phyloP scores from a whole-genome alignment of 2,113 vertebrate species.

The Tupaia chinensis region DNA sequence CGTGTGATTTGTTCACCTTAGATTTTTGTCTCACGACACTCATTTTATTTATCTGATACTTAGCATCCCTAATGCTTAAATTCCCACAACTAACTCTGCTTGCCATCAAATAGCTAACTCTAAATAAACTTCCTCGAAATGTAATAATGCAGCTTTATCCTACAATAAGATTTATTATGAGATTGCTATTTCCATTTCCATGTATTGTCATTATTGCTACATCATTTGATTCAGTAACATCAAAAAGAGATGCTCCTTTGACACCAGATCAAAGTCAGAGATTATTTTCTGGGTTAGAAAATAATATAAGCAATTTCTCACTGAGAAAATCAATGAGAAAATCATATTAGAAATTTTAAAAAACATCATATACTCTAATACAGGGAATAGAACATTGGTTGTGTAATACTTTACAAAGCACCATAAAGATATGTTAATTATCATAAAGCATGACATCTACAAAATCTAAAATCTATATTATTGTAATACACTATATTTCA shows the following conservation, averaged over 20 bases:
- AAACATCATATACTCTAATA: slow-evolving; percentile 50
- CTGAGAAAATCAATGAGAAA: not conserved
- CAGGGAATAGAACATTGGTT: not conserved
- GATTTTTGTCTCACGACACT: not conserved
- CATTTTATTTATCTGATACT: not conserved
- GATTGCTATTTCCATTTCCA: slow-evolving; percentile 64
- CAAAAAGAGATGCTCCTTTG: slow-evolving; percentile 66
- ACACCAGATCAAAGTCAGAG: slow-evolving; percentile 60
- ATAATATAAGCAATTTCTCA: slow-evolving; percentile 63
- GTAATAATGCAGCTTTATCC: not conserved
- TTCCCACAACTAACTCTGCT: slow-evolving; percentile 22
- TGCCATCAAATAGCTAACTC: not conserved
- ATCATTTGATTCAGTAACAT: slow-evolving; percentile 35
- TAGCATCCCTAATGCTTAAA: not conserved
- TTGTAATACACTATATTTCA: not conserved
- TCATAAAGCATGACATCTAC: slow-evolving; percentile 11
- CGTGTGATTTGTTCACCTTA: not conserved
- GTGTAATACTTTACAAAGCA: slow-evolving; percentile 23
- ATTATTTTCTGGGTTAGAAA: slow-evolving; percentile 63
- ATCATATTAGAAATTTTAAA: not conserved
- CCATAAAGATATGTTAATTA: slow-evolving; percentile 20
- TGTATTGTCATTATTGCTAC: not conserved
- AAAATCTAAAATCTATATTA: not conserved
- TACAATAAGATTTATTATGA: slow-evolving; percentile 68
- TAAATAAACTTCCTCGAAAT: slow-evolving; percentile 59